These are phyloP conservation scores for Cebidichthys violaceus DNA, from an alignment of 2,113 vertebrate genomes.

Conservation along the genomic window DNA sequence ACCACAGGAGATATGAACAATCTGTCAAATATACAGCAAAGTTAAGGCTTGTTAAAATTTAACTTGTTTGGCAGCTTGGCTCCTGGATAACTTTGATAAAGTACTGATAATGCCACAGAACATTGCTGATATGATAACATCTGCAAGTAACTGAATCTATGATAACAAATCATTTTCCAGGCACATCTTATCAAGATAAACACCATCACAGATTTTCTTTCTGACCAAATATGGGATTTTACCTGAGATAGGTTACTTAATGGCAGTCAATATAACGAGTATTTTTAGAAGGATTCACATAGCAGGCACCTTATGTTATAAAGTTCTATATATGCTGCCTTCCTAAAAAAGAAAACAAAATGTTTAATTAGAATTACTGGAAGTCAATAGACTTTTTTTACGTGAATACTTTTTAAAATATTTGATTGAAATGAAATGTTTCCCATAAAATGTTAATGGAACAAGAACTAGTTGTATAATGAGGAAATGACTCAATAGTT, in stretches of 20 bases:
- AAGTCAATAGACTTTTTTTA: background rate
- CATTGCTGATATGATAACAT: conserved; percentile 47
- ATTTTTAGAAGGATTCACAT: conserved; percentile 2
- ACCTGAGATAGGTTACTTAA: background rate
- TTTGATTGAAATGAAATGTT: background rate
- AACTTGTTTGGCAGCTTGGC: conserved; percentile 37
- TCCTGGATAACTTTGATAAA: conserved; percentile 49
- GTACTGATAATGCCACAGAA: conserved; percentile 46
- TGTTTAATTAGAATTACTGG: background rate
- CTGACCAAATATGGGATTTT: background rate
- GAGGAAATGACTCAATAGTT: background rate
- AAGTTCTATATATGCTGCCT: background rate
- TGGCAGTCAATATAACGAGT: background rate
- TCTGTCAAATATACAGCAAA: conserved; percentile 18
- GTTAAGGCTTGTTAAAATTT: conserved; percentile 64
- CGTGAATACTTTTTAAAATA: background rate
- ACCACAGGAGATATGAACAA: conserved; percentile 24
- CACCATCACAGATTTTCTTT: conserved; percentile 24
- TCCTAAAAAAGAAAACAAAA: background rate
- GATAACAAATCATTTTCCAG: conserved; percentile 18
- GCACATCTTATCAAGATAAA: conserved; percentile 13
- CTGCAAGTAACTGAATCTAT: conserved; percentile 18
- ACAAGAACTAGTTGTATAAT: background rate
- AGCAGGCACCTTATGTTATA: background rate
- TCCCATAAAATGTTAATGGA: background rate